These are phyloP conservation scores for Sciaenops ocellatus DNA, from an alignment of 2,797 vertebrate species.

Conservation along the genomic window DNA sequence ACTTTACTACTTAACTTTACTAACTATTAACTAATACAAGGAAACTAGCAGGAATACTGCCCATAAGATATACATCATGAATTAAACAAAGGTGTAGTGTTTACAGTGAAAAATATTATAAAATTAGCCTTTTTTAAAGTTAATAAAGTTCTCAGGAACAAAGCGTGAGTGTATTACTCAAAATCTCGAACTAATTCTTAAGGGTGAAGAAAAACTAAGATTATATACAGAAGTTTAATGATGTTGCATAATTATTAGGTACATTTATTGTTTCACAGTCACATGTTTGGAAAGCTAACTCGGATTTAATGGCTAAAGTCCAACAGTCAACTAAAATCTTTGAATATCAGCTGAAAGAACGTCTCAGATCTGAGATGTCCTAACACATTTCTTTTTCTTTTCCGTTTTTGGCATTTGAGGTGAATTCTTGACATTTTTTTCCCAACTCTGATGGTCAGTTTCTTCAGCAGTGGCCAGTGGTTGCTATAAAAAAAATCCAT, in stretches of 20 bases:
- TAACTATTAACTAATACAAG: too few species aligned
- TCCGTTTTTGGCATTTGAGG: conserved; percentile 33
- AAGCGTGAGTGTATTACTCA: background rate
- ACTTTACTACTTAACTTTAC: too few species aligned
- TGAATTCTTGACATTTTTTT: conserved; percentile 61
- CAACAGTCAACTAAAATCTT: background rate
- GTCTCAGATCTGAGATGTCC: conserved; percentile 2
- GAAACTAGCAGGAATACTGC: conserved; percentile 8
- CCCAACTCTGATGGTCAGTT: conserved; percentile 34
- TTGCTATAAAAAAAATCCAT: conserved; percentile 48
- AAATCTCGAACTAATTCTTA: background rate
- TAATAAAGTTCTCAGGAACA: background rate
- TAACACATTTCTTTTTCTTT: conserved; percentile 5
- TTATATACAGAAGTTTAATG: background rate
- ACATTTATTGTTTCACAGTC: background rate
- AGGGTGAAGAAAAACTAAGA: background rate
- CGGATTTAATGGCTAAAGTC: background rate
- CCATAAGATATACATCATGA: background rate
- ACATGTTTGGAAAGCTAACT: background rate
- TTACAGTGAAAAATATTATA: background rate
- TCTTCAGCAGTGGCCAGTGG: conserved; percentile 40
- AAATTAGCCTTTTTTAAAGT: background rate
- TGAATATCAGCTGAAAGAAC: background rate
- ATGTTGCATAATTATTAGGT: background rate
- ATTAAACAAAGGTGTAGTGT: background rate